A percentile compares a stretch with the other conserved stretches of the same genome.
These are phyloP conservation scores for Lycaena phlaeas DNA, from an alignment of 2,888 invertebrate genomes.

Conservation along the genomic window DNA sequence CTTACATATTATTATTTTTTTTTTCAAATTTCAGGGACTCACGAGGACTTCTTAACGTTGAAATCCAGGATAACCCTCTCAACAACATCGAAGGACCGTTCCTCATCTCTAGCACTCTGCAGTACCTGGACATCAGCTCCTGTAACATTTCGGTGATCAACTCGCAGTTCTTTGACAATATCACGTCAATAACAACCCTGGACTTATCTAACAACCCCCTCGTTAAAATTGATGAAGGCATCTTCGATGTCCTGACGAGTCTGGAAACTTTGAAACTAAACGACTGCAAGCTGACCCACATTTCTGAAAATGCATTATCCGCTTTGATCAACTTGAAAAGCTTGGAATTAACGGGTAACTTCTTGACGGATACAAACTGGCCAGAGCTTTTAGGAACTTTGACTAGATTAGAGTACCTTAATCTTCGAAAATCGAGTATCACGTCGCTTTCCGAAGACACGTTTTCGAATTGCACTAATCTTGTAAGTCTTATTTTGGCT, in stretches of 20 bases:
- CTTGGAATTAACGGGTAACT: conserved; percentile 76
- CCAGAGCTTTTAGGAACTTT: conserved; percentile 74
- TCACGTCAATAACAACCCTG: conserved; percentile 77
- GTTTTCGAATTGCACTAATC: conserved; percentile 76
- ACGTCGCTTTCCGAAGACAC: conserved; percentile 76
- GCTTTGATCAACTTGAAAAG: conserved; percentile 75
- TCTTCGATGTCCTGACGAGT: conserved; percentile 76
- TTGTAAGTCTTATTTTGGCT: conserved; percentile 75
- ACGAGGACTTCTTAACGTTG: conserved; percentile 78
- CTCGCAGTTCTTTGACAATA: conserved; percentile 76
- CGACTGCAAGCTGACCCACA: conserved; percentile 74
- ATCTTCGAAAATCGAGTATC: conserved; percentile 75
- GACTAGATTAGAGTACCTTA: conserved; percentile 74
- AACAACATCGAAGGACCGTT: conserved; percentile 76
- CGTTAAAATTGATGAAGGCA: conserved; percentile 64
- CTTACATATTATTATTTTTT: no score
- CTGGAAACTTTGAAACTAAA: conserved; percentile 78
- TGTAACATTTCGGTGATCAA: conserved; percentile 75
- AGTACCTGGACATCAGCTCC: conserved; percentile 78
- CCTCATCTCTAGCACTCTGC: conserved; percentile 75
- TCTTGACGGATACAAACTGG: conserved; percentile 73
- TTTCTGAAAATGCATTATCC: conserved; percentile 71
- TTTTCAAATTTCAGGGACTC: conserved; percentile 77
- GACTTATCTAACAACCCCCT: conserved; percentile 80
- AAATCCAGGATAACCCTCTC: conserved; percentile 79